Evolutionary conservation across 2,113 vertebrate genomes (phyloP), one percentile per base, ranked within the genome.

Genomic region (Strigops habroptila): DNA sequence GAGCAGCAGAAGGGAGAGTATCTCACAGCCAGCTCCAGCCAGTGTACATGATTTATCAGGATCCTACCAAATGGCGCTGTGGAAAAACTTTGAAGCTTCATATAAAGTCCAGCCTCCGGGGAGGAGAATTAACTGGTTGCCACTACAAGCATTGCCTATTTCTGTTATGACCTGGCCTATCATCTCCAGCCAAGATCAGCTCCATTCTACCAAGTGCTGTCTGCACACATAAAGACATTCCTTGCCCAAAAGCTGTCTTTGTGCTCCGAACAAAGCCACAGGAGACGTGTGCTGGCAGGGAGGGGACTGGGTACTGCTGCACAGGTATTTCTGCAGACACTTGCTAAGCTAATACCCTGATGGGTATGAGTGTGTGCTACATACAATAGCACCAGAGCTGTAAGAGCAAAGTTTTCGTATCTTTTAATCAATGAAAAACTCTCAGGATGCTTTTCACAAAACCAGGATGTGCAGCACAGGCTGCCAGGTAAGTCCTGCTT

Each of bases 1-100:
- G 49, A 33, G 43, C 63, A 85, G 15, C 71, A 73, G 64, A 87
- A 85, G 21, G 51, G 30, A 90, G 27, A 52, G 48, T 51, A 81
- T 86, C 81, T 80, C 63, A 80, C 43, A 77, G 44, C 53, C 35
- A 83, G 4, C 28, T 71, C 55, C 60, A 67, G 55, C 52, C 69
- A 91, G 33, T 0, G 30, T 46, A 63, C 76, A 84, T 83, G 52
- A 86, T 82, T 93, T 75, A 89, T 35, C 48, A 86, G 41, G 16
- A 69, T 60, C 37, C 28, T 80, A 90, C 37, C 62, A 48, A 53
- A 77, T 0, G 0, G 24, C 0, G 0, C 24, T 65, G 41, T 21
- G 33, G 41, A 79, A 88, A 90, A 95, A 57, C 28, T 74, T 80
- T 13, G 30, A 87, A 69, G 46, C 31, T 67, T 80, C 57, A 52